Evolutionary conservation across 2,888 invertebrate species (phyloP).

Genomic region (Athalia cordata): DNA sequence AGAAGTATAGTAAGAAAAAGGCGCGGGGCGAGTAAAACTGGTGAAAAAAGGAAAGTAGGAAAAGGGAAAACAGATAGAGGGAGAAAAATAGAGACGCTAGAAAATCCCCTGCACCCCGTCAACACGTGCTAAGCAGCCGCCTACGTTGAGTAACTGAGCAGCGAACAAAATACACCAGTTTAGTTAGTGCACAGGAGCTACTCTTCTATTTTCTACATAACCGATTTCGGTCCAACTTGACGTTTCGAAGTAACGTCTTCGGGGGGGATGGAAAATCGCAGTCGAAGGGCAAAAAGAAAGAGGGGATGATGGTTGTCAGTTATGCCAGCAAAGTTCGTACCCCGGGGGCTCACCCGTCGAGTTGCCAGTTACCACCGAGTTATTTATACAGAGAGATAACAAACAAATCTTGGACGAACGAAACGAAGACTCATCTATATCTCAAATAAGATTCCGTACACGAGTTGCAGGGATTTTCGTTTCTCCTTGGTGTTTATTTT

Average conservation of each 20-base stretch:
- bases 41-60: neutral
- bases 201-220: neutral
- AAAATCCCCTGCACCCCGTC: constrained; percentile 8
- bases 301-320: constrained; percentile 30
- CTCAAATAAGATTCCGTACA: neutral
- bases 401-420: constrained; percentile 19
- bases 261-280: constrained; percentile 46
- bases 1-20: neutral
- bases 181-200: neutral
- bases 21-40: neutral
- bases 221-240: constrained; percentile 28
- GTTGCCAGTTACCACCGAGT: constrained; percentile 37
- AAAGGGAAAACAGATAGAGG: neutral
- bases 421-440: neutral
- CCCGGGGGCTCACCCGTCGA: constrained; percentile 33
- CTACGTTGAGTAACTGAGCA: neutral
- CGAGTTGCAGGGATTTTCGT: neutral
- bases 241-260: constrained; percentile 19
- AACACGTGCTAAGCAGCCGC: constrained; percentile 39
- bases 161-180: constrained; percentile 18
- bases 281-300: constrained; percentile 33
- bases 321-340: constrained; percentile 15
- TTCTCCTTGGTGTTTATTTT: constrained; percentile 14
- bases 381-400: constrained; percentile 39
- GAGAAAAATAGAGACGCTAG: neutral